Percentiles rank a stretch among this genome's conserved stretches.
Evolutionary conservation across 2,888 invertebrate species (phyloP).

Genomic region (Acronicta aceris): DNA sequence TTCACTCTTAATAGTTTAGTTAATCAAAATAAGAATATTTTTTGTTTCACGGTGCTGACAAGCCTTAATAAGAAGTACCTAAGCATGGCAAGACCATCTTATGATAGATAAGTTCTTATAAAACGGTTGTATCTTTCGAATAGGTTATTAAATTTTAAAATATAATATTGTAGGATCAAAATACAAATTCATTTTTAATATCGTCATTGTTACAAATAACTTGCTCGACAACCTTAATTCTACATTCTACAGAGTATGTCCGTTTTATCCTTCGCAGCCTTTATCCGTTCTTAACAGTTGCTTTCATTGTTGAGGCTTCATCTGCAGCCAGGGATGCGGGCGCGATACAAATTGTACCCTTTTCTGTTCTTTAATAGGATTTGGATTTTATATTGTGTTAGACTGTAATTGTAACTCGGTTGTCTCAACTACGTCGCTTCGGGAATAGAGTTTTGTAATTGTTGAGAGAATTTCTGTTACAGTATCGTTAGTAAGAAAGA

Average conservation of each 20-base stretch:
- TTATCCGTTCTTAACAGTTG: constrained; percentile 60
- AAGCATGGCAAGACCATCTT: too few species aligned
- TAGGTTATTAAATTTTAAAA: too few species aligned
- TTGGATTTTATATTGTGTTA: constrained; percentile 59
- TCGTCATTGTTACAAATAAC: neutral
- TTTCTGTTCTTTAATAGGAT: constrained; percentile 60
- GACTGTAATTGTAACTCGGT: constrained; percentile 43
- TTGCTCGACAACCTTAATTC: constrained; percentile 25
- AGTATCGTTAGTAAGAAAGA: constrained; percentile 6
- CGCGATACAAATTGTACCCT: constrained; percentile 63
- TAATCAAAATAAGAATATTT: neutral
- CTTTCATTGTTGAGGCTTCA: constrained; percentile 72
- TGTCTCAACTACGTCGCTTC: constrained; percentile 34
- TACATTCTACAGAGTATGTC: constrained; percentile 29
- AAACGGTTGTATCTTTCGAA: too few species aligned
- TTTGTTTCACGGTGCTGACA: too few species aligned
- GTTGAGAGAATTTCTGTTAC: constrained; percentile 19
- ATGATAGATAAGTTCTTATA: too few species aligned
- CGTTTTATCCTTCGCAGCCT: constrained; percentile 33
- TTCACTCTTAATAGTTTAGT: too few species aligned
- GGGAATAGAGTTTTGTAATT: constrained; percentile 37
- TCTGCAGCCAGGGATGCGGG: constrained; percentile 60
- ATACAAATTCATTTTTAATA: neutral
- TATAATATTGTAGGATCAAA: too few species aligned
- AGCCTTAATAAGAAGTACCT: too few species aligned